Evolutionary conservation across 2,797 vertebrate genomes (phyloP).

Genomic region (Lutra lutra): DNA sequence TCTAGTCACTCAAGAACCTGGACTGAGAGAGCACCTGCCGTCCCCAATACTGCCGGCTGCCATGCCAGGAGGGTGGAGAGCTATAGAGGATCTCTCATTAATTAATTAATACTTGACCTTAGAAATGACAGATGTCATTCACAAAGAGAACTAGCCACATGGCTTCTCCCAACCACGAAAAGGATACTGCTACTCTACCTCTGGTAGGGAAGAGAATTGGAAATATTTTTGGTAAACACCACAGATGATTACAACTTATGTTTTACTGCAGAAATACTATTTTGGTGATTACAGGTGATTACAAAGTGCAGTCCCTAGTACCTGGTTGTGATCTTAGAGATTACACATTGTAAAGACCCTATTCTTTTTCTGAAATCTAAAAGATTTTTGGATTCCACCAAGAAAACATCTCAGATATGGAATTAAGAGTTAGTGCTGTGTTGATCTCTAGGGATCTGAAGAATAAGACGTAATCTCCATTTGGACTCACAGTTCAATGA

Average conservation of each 20-base stretch:
- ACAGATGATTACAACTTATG: background rate
- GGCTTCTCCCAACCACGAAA: background rate
- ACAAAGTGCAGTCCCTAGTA: background rate
- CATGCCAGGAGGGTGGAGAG: background rate
- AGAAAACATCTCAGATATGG: background rate
- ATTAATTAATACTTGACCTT: background rate
- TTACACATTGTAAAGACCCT: background rate
- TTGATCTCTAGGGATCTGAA: background rate
- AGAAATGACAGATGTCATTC: background rate
- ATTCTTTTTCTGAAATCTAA: slow-evolving; percentile 33
- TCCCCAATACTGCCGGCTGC: background rate
- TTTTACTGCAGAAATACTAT: slow-evolving; percentile 12
- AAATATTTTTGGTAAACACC: background rate
- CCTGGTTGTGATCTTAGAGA: background rate
- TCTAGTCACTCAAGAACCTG: background rate
- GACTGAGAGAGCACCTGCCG: background rate
- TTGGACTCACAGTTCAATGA: background rate
- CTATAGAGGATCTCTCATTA: background rate
- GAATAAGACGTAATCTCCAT: background rate
- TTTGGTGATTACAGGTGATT: slow-evolving; percentile 12
- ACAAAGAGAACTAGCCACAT: background rate
- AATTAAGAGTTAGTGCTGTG: background rate
- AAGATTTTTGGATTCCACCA: background rate
- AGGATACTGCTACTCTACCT: background rate
- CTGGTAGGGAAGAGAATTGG: background rate